Evolutionary conservation across 2,888 invertebrate genomes (phyloP).

Genomic region (Platynereis dumerilii): DNA sequence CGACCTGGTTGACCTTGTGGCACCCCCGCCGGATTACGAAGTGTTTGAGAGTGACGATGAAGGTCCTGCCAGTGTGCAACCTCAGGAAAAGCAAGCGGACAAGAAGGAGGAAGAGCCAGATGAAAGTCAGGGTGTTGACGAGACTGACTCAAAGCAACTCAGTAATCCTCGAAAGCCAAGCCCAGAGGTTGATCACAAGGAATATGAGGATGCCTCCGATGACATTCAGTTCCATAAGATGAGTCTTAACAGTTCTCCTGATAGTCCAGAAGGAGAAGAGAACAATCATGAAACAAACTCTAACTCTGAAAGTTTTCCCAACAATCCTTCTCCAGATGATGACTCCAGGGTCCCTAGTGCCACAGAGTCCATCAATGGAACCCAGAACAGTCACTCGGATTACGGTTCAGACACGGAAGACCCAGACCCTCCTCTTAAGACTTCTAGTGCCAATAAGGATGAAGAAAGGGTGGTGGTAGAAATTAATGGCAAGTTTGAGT

Average conservation of each 20-base stretch:
- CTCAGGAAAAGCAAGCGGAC: background rate
- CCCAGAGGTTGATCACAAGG: background rate
- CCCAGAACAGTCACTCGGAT: too few species aligned
- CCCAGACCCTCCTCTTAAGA: background rate
- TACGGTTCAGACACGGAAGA: background rate
- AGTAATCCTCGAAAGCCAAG: background rate
- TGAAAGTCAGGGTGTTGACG: background rate
- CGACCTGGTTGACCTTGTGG: constrained; percentile 55
- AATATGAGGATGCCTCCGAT: background rate
- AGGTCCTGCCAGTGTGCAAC: background rate
- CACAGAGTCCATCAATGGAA: background rate
- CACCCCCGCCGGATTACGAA: constrained; percentile 51
- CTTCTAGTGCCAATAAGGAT: constrained; percentile 19
- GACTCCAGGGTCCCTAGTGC: background rate
- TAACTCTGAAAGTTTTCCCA: background rate
- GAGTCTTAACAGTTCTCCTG: background rate
- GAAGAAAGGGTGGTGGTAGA: constrained; percentile 57
- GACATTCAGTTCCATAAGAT: background rate
- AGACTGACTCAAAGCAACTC: too few species aligned
- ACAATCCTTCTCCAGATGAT: background rate
- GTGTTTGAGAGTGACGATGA: constrained; percentile 38
- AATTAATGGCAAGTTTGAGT: constrained; percentile 55
- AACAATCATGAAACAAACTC: background rate
- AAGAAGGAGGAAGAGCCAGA: background rate
- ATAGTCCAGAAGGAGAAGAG: background rate